These are phyloP conservation scores for Phylloscopus whistleri DNA, from an alignment of 2,113 vertebrate species.

Conservation along the genomic window DNA sequence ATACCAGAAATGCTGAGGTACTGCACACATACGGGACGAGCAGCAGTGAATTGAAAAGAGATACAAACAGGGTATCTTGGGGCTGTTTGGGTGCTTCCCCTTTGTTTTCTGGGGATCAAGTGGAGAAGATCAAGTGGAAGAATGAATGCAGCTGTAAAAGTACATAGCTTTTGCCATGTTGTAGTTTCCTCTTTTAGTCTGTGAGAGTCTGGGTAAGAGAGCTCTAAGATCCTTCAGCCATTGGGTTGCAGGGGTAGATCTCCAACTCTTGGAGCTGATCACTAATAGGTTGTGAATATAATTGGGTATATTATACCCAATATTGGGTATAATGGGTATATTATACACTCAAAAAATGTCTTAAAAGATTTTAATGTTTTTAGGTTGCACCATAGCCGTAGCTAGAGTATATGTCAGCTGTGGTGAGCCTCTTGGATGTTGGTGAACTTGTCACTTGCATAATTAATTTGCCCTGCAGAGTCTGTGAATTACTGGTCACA, in stretches of 20 bases:
- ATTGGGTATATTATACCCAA: background rate
- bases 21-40: background rate
- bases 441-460: background rate
- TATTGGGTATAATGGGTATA: no score
- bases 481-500: background rate
- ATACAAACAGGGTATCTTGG: background rate
- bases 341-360: background rate
- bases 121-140: background rate
- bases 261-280: background rate
- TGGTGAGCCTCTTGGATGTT: background rate
- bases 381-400: background rate
- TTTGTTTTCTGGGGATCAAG: background rate
- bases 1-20: background rate
- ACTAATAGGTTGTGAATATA: background rate
- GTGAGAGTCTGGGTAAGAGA: background rate
- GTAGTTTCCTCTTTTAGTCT: background rate
- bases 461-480: background rate
- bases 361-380: background rate
- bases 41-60: background rate
- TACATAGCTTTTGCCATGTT: background rate
- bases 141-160: background rate
- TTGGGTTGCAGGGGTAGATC: background rate
- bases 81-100: background rate
- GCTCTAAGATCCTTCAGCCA: background rate
- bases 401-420: background rate